Conservation (phyloP, 2,888 invertebrate genomes). For the Xylocampa areola region DNA sequence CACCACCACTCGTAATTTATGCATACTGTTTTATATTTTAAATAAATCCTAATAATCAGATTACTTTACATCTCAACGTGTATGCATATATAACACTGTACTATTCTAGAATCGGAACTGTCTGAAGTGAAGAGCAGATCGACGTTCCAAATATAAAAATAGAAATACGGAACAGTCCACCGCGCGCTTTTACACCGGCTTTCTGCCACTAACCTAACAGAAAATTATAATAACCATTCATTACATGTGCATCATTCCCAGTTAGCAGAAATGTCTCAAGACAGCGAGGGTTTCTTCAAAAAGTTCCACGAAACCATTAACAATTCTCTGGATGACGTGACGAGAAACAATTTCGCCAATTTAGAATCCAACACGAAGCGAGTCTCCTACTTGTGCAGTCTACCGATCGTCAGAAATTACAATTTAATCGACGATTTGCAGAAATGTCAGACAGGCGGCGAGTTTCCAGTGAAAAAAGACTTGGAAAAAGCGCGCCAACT, state of each 20-base stretch:
- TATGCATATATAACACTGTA: slow-evolving; percentile 39
- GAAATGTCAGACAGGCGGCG: slow-evolving; percentile 76
- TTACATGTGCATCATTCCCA: slow-evolving; percentile 53
- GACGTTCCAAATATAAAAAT: slow-evolving; percentile 83
- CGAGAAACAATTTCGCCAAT: slow-evolving; percentile 91
- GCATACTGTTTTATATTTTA: not conserved
- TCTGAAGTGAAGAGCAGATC: slow-evolving; percentile 77
- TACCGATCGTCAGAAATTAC: slow-evolving; percentile 84
- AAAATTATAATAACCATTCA: slow-evolving; percentile 47
- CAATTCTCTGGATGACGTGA: slow-evolving; percentile 87
- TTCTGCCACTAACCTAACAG: slow-evolving; percentile 73
- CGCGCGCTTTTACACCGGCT: slow-evolving; percentile 70
- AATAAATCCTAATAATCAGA: slow-evolving; percentile 6
- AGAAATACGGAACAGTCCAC: slow-evolving; percentile 73
- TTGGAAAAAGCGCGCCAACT: slow-evolving; percentile 89
- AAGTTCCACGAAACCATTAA: slow-evolving; percentile 91
- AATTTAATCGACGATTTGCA: slow-evolving; percentile 81
- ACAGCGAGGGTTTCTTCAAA: slow-evolving; percentile 89
- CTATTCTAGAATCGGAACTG: slow-evolving; percentile 59
- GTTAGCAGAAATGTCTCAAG: slow-evolving; percentile 75
- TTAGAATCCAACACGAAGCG: slow-evolving; percentile 91
- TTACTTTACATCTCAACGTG: slow-evolving; percentile 14
- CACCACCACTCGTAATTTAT: not conserved
- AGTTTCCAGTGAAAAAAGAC: slow-evolving; percentile 88
- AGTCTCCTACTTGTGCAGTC: slow-evolving; percentile 90